Conservation (phyloP, 2,888 invertebrate genomes). For the Chrysina gloriosa region DNA sequence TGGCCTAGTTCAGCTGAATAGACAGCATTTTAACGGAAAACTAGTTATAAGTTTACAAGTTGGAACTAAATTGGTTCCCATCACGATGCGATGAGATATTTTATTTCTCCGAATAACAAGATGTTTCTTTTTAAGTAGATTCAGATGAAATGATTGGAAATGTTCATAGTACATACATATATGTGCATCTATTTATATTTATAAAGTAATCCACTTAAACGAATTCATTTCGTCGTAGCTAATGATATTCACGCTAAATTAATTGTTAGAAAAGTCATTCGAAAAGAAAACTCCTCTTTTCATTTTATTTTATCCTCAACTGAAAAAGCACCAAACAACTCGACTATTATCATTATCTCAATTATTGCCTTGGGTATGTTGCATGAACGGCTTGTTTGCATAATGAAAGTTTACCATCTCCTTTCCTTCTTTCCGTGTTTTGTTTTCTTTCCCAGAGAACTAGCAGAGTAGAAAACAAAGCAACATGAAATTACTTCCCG, state of each 20-base stretch:
- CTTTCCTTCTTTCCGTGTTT: not conserved
- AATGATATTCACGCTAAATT: too few species aligned
- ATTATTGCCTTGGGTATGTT: constrained; percentile 17
- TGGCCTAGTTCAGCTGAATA: constrained; percentile 34
- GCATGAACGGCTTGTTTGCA: constrained; percentile 17
- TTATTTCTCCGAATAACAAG: constrained; percentile 12
- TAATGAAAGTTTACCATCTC: constrained; percentile 21
- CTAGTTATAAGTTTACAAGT: constrained; percentile 25
- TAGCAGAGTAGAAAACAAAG: constrained; percentile 8
- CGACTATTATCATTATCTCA: constrained; percentile 22
- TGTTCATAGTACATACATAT: too few species aligned
- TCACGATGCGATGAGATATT: constrained; percentile 25
- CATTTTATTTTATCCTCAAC: not conserved
- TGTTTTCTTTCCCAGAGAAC: constrained; percentile 4
- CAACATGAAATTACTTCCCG: constrained; percentile 1
- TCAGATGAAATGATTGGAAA: not conserved
- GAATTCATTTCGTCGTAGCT: too few species aligned
- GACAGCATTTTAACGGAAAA: constrained; percentile 29
- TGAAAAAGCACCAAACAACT: not conserved
- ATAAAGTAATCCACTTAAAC: too few species aligned
- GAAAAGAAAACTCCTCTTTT: not conserved
- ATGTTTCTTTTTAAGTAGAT: constrained; percentile 1
- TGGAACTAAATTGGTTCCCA: constrained; percentile 32
- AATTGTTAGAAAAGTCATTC: not conserved
- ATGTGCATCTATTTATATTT: too few species aligned